Evolutionary conservation across 1,140 invertebrate species (phyloP).

Genomic region (Drosophila guanche): DNA sequence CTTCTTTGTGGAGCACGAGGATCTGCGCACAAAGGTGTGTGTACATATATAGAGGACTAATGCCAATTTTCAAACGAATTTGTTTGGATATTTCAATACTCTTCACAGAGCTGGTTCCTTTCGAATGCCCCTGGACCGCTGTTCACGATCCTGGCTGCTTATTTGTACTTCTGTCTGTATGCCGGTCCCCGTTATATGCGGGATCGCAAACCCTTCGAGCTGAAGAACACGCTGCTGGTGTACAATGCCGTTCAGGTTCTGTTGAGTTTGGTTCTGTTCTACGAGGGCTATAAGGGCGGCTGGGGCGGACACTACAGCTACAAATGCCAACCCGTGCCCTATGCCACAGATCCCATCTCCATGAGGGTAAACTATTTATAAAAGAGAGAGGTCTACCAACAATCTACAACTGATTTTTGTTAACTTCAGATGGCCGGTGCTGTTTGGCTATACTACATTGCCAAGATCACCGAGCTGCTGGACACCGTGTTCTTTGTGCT

Average conservation of each 20-base stretch:
- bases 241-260: conserved; percentile 93
- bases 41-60: background rate
- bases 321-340: conserved; percentile 93
- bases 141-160: conserved; percentile 88
- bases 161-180: conserved; percentile 88
- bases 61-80: background rate
- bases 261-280: conserved; percentile 88
- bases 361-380: conserved; percentile 87
- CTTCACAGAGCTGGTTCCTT: conserved; percentile 90
- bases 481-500: conserved; percentile 93
- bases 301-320: conserved; percentile 91
- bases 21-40: conserved; percentile 76
- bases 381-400: background rate
- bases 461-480: conserved; percentile 87
- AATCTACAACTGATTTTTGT: background rate
- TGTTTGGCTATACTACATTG: conserved; percentile 87
- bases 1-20: conserved; percentile 83
- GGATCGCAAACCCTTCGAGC: conserved; percentile 91
- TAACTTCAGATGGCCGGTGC: conserved; percentile 86
- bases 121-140: conserved; percentile 92
- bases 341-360: conserved; percentile 89
- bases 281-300: conserved; percentile 87
- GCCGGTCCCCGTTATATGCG: conserved; percentile 93
- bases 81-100: conserved; percentile 86
- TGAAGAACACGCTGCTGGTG: conserved; percentile 89